Conservation (phyloP, 2,113 vertebrate species). For the Bothrops jararaca region DNA sequence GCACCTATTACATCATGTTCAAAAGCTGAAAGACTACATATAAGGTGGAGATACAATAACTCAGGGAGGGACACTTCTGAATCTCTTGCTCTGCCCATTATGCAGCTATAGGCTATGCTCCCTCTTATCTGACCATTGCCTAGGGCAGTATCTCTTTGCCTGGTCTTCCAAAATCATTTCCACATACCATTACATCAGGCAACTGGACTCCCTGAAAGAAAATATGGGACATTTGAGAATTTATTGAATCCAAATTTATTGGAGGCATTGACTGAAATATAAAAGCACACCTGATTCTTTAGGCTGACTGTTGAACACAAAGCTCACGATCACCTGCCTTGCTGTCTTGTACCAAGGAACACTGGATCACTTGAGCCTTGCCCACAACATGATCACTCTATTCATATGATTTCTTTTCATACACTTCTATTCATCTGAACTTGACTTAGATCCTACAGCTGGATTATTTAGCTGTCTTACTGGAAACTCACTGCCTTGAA, state of each 20-base stretch:
- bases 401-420: background rate
- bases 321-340: background rate
- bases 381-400: background rate
- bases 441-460: background rate
- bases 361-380: background rate
- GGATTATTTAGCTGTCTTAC: background rate
- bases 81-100: too few relatives aligned
- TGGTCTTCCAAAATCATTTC: too few relatives aligned
- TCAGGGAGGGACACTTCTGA: too few relatives aligned
- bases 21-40: background rate
- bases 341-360: background rate
- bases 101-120: too few relatives aligned
- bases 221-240: background rate
- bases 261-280: background rate
- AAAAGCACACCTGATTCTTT: background rate
- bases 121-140: too few relatives aligned
- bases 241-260: background rate
- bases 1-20: background rate
- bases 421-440: background rate
- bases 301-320: background rate
- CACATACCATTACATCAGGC: too few relatives aligned
- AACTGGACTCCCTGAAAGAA: background rate
- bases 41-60: background rate
- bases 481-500: background rate
- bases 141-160: too few relatives aligned